A percentile compares a stretch with the other conserved stretches of the same genome.
Evolutionary conservation across 2,797 vertebrate genomes (phyloP).

Genomic region (Mormyrops boulengeri): DNA sequence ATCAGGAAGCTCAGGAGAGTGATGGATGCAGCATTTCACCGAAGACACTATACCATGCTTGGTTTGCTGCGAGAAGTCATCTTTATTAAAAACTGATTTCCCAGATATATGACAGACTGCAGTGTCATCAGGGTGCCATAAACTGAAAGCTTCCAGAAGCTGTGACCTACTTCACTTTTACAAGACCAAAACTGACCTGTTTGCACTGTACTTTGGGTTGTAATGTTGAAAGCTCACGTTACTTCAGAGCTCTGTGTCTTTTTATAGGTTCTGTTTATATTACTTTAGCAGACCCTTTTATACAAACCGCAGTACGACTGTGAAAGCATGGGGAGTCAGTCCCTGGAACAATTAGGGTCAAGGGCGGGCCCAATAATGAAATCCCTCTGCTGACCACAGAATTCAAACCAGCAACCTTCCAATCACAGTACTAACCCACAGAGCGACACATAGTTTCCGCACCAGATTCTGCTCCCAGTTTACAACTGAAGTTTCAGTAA

Average conservation of each 20-base stretch:
- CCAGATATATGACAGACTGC: neutral
- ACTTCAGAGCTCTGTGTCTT: neutral
- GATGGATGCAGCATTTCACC: neutral
- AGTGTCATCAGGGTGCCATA: neutral
- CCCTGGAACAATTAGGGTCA: neutral
- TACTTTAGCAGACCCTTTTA: neutral
- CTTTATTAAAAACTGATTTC: neutral
- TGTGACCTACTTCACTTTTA: neutral
- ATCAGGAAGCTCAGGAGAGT: neutral
- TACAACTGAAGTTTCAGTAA: neutral
- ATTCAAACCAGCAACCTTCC: neutral
- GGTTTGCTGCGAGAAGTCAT: neutral
- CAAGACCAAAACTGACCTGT: neutral
- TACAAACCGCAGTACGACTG: neutral
- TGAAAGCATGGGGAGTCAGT: neutral
- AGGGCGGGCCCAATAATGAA: neutral
- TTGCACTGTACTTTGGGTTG: neutral
- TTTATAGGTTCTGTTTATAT: neutral
- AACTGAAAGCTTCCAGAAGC: neutral
- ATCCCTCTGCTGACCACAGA: neutral
- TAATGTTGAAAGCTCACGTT: neutral
- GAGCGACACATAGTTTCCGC: neutral
- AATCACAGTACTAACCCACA: neutral
- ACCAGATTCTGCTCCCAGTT: neutral
- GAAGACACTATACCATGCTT: neutral